Evolutionary conservation across 2,113 vertebrate species (phyloP).

Genomic region (Rhea pennata): DNA sequence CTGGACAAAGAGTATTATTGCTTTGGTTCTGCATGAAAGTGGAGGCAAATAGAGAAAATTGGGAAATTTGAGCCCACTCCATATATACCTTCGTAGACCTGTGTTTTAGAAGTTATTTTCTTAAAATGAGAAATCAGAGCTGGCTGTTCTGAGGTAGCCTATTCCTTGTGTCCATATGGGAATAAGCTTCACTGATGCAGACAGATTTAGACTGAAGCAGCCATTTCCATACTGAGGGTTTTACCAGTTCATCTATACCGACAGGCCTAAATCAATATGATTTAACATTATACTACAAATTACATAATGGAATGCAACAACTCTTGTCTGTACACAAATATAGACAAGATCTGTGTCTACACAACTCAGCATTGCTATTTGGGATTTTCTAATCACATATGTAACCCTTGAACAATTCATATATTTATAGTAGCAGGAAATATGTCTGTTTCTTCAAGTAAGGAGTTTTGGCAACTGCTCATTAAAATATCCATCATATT

Average conservation of each 20-base stretch:
- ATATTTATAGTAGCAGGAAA: neutral
- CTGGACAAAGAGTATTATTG: neutral
- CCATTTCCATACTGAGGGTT: neutral
- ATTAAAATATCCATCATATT: neutral
- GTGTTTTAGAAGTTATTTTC: neutral
- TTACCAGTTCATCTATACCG: neutral
- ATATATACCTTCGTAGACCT: fast-evolving
- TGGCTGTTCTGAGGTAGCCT: neutral
- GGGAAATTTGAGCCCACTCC: neutral
- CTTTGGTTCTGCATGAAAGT: neutral
- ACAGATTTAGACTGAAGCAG: neutral
- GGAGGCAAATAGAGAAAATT: neutral
- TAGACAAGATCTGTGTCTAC: fast-evolving
- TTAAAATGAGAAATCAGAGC: neutral
- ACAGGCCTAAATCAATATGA: neutral
- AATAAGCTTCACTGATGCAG: neutral
- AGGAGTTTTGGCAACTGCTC: neutral
- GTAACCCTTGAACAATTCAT: neutral
- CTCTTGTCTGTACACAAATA: neutral
- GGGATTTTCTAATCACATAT: neutral
- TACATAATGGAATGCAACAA: neutral
- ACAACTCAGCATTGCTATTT: fast-evolving
- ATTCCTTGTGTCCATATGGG: neutral
- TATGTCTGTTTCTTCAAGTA: neutral
- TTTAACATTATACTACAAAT: neutral